Evolutionary conservation across 2,888 invertebrate genomes (phyloP), one percentile per base, ranked within the genome.

Genomic region (Brenthis ino): DNA sequence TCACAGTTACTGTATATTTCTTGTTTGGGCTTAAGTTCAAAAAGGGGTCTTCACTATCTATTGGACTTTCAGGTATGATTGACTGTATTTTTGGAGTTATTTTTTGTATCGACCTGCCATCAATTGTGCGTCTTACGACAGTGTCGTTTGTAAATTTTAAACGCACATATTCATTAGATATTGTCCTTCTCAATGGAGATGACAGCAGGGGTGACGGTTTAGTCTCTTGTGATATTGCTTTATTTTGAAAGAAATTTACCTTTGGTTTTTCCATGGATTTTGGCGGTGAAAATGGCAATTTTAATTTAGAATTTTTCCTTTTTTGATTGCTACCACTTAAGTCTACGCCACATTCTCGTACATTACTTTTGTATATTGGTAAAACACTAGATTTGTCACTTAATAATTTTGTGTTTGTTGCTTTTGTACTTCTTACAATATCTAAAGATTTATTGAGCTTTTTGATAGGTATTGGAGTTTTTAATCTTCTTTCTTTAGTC

Each of bases 1-100:
- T 93, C 50, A 93, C 86, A 58, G 93, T 93, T 33, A 93, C 92
- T 6, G 93, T 93, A 73, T 93, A 93, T 78, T 93, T 93, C 85
- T 93, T 93, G 76, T 93, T 93, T 3, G 93, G 93, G 74, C 93
- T 93, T 72, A 93, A 80, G 75, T 93, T 92, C 58, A 91, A 73
- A 75, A 91, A 92, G 1, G 92, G 93, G 76, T 92, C 93, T 79
- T 93, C 93, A 66, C 80, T 88, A 69, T 93, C 93, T 54, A 93
- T 84, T 2, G 93, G 93, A 73, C 93, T 93, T 77, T 93, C 93
- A 1, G 93, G 93, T 79, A 93, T 93, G 73, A 92, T 93, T 11
- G 93, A 93, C 72, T 93, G 93, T 70, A 93, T 91, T 79, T 91
- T 93, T 51, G 93, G 93, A 57, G 91, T 89, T 67, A 93, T 93